Percentiles rank a stretch among this genome's conserved stretches.
These are phyloP conservation scores for Paramisgurnus dabryanus DNA, from an alignment of 2,113 vertebrate species.

Conservation along the genomic window DNA sequence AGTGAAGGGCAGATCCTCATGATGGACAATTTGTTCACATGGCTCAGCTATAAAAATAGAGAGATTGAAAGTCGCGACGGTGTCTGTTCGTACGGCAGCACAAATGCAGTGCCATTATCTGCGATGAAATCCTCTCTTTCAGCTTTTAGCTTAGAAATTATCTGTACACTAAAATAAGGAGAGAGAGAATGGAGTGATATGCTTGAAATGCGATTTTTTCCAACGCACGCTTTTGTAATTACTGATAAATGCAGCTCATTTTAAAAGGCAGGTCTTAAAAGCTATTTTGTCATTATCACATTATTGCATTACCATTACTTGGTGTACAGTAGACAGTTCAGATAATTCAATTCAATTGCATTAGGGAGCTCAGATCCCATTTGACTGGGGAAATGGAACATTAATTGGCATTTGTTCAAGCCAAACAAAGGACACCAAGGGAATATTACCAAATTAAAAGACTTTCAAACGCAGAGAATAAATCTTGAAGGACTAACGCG, in stretches of 20 bases:
- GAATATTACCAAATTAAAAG: slow-evolving; percentile 65
- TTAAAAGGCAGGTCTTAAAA: slow-evolving; percentile 56
- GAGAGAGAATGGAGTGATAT: background rate
- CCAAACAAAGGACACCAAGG: slow-evolving; percentile 72
- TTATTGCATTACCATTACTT: slow-evolving; percentile 65
- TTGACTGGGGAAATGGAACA: slow-evolving; percentile 66
- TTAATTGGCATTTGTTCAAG: slow-evolving; percentile 77
- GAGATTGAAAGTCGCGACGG: background rate
- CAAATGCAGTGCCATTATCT: background rate
- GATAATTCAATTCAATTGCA: slow-evolving; percentile 73
- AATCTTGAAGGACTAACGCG: slow-evolving; percentile 52
- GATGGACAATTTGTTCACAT: slow-evolving; percentile 41
- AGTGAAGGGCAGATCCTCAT: slow-evolving; percentile 48
- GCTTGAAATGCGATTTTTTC: slow-evolving; percentile 12
- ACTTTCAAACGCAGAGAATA: slow-evolving; percentile 64
- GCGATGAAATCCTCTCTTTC: background rate
- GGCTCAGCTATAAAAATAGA: slow-evolving; percentile 15
- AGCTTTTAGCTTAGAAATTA: background rate
- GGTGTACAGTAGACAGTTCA: slow-evolving; percentile 63
- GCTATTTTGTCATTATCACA: slow-evolving; percentile 63
- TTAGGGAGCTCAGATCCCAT: slow-evolving; percentile 71
- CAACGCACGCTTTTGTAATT: slow-evolving; percentile 50
- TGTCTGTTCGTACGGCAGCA: background rate
- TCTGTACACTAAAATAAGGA: slow-evolving; percentile 2
- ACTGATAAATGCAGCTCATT: slow-evolving; percentile 52